These are phyloP conservation scores for Oophaga sylvatica DNA, from an alignment of 2,797 vertebrate species.

Conservation along the genomic window DNA sequence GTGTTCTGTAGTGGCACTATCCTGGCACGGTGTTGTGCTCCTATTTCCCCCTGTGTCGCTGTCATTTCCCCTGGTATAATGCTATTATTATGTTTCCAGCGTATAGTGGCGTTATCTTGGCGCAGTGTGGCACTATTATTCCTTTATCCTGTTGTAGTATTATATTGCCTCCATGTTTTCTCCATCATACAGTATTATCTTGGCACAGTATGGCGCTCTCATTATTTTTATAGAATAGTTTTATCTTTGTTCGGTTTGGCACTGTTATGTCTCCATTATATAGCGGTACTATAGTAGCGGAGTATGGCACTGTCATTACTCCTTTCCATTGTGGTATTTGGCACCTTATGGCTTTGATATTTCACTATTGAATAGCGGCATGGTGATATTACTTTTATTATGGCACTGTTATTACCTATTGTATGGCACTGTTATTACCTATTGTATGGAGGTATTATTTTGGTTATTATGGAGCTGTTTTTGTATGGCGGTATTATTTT, in stretches of 20 bases:
- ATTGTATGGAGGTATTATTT: background rate
- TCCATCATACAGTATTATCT: background rate
- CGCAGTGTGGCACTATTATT: background rate
- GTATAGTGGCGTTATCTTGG: background rate
- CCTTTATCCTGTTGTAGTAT: background rate
- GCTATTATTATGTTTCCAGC: background rate
- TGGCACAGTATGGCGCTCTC: background rate
- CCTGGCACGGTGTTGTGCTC: background rate
- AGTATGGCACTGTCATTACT: too few species aligned
- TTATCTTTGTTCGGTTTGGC: background rate
- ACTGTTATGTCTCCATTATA: background rate
- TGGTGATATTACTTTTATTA: too few species aligned
- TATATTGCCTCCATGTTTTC: too few species aligned
- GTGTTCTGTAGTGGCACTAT: background rate
- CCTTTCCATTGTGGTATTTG: background rate
- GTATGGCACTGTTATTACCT: too few species aligned
- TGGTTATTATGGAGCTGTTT: too few species aligned
- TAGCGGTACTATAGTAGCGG: background rate
- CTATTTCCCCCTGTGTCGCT: background rate
- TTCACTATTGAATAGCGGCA: too few species aligned
- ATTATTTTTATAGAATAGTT: too few species aligned
- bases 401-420: too few species aligned
- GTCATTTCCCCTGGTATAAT: background rate
- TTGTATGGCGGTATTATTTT: too few species aligned
- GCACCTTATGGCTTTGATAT: background rate